Base-by-base conservation (phyloP, 23 tunicate species). In the Phallusia fumigata region DNA sequence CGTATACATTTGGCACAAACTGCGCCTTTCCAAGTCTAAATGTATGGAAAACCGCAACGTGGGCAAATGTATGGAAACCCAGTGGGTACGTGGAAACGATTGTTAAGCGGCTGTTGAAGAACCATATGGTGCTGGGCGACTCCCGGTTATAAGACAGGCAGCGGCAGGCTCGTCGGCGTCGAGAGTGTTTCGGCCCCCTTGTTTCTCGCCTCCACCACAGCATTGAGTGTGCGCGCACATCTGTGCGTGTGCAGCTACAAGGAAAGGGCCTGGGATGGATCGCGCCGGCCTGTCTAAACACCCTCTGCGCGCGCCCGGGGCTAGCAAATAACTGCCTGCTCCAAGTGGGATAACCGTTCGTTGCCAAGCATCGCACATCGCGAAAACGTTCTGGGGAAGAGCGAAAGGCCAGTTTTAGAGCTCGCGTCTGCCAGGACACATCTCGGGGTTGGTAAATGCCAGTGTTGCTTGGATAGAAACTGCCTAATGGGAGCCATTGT, bases 291-390 rank as follows among this genome's bases (percentile, higher is more conserved):
- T 58, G 69, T 58, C 69, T 58, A 58, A 58, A 58, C 69, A 58
- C 69, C 69, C 69, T 58, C 69, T 24, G 69, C 69, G 69, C 69
- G 69, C 69, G 69, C 69, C 69, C 69, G 28, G 69, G 69, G 69
- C 69, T 58, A 58, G 69, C 69, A 58, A 58, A 58, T 58, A 58
- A 58, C 69, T 58, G 69, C 69, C 69, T 58, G 28, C 28, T 24
- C 69, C 28, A 58, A 58, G 69, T 58, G 69, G 69, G 69, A 58
- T 58, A 58, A 58, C 69, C 69, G 69, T 24, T 2, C 28, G 69
- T 58, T 58, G 69, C 69, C 69, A 58, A 58, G 69, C 69, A 58
- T 24, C 69, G 28, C 69, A 24, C 5, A 24, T 21, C 69, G 16
- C 28, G 69, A 21, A 21, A 22, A 18, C 58, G 69, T 6, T 6